A percentile compares a stretch with the other conserved stretches of the same genome.
Evolutionary conservation across 2,888 invertebrate genomes (phyloP).

Genomic region (Neria commutata): DNA sequence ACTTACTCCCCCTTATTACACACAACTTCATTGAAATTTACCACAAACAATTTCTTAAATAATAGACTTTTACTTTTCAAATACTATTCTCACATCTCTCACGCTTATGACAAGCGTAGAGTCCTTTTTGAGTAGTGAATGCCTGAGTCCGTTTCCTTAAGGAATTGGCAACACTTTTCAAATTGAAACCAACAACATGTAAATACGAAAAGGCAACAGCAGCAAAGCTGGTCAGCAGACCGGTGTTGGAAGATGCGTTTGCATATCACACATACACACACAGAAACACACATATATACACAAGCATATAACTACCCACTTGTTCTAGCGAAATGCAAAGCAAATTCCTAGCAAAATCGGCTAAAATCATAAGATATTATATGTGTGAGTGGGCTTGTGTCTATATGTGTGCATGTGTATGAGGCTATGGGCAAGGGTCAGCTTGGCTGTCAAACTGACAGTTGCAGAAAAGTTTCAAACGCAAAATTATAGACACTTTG

Average conservation of each 20-base stretch:
- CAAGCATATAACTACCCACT: neutral
- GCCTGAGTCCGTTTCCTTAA: no score
- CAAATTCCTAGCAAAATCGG: neutral
- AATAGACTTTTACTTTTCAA: no score
- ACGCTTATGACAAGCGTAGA: no score
- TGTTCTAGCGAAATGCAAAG: neutral
- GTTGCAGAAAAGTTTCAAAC: conserved; percentile 29
- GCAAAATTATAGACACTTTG: conserved; percentile 37
- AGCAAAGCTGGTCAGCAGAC: neutral
- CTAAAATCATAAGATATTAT: neutral
- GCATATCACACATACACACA: neutral
- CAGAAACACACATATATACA: neutral
- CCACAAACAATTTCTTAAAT: no score
- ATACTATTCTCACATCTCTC: no score
- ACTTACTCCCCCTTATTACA: no score
- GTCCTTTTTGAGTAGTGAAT: no score
- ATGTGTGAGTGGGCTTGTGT: neutral
- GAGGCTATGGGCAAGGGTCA: neutral
- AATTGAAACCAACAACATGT: neutral
- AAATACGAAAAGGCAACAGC: neutral
- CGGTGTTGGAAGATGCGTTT: no score
- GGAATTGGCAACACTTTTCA: neutral
- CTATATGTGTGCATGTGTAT: neutral
- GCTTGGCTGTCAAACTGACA: conserved; percentile 21
- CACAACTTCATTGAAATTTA: no score